Conservation (phyloP, 2,113 vertebrate genomes). For the Acanthisitta chloris region DNA sequence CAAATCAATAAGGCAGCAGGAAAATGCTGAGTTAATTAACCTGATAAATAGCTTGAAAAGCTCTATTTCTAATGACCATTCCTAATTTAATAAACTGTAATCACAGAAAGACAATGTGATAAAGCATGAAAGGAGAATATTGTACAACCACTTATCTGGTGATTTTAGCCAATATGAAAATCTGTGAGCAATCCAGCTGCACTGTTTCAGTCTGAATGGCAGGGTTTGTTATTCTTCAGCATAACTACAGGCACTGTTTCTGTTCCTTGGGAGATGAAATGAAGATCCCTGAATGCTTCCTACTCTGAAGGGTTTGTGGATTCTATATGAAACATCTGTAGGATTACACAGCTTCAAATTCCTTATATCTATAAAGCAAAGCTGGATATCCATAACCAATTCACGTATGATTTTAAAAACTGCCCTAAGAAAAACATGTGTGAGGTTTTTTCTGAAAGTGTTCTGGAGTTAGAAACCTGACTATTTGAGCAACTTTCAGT, state of each 20-base stretch:
- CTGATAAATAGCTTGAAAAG: not conserved
- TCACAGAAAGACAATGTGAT: not conserved
- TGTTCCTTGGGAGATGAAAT: not conserved
- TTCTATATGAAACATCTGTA: not conserved
- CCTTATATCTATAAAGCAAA: not conserved
- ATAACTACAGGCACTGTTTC: not conserved
- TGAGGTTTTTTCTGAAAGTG: not conserved
- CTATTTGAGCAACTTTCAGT: not conserved
- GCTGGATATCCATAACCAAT: not conserved
- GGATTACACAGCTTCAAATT: not conserved
- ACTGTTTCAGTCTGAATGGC: not conserved
- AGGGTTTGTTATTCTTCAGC: not conserved
- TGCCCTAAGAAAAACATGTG: not conserved
- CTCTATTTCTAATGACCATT: not conserved
- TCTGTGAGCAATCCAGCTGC: not conserved
- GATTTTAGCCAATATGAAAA: not conserved
- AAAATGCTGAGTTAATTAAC: slow-evolving; percentile 17
- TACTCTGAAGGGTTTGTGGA: not conserved
- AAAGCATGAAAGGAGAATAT: not conserved
- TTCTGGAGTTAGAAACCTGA: not conserved
- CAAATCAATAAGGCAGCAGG: not conserved
- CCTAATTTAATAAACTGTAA: not conserved
- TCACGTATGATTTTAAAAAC: not conserved
- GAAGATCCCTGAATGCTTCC: not conserved
- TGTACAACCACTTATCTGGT: not conserved